A percentile compares a stretch with the other conserved stretches of the same genome.
These are phyloP conservation scores for Cyclopterus lumpus DNA, from an alignment of 2,797 vertebrate species.

Conservation along the genomic window DNA sequence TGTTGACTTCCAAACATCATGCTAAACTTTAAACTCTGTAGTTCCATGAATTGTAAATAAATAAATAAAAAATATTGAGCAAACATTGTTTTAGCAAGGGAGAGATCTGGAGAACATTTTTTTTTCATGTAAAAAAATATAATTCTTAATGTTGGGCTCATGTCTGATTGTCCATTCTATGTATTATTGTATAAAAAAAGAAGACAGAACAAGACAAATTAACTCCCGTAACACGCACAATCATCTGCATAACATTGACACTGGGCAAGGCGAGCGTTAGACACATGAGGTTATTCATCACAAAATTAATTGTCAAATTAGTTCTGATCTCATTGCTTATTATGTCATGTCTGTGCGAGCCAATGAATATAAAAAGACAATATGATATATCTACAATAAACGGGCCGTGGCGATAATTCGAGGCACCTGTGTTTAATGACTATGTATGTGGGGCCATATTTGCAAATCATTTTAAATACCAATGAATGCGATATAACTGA, in stretches of 20 bases:
- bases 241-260: conserved; percentile 46
- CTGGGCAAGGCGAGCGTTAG: conserved; percentile 5
- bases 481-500: conserved; percentile 73
- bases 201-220: conserved; percentile 6
- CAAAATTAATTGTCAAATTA: conserved; percentile 71
- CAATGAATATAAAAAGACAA: conserved; percentile 67
- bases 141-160: neutral
- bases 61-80: no score
- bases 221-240: conserved; percentile 20
- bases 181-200: neutral
- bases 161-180: conserved; percentile 1
- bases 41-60: neutral
- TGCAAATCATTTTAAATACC: conserved; percentile 85
- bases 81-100: neutral
- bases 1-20: neutral
- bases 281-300: conserved; percentile 41
- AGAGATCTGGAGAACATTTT: neutral
- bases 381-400: conserved; percentile 49
- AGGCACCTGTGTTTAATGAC: conserved; percentile 77
- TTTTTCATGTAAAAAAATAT: neutral
- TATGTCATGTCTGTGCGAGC: conserved; percentile 76
- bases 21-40: neutral
- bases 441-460: conserved; percentile 76
- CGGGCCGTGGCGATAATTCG: conserved; percentile 37
- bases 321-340: conserved; percentile 79